Percentiles rank a stretch among this genome's conserved stretches.
These are phyloP conservation scores for Deilephila elpenor DNA, from an alignment of 2,888 invertebrate species.

Conservation along the genomic window DNA sequence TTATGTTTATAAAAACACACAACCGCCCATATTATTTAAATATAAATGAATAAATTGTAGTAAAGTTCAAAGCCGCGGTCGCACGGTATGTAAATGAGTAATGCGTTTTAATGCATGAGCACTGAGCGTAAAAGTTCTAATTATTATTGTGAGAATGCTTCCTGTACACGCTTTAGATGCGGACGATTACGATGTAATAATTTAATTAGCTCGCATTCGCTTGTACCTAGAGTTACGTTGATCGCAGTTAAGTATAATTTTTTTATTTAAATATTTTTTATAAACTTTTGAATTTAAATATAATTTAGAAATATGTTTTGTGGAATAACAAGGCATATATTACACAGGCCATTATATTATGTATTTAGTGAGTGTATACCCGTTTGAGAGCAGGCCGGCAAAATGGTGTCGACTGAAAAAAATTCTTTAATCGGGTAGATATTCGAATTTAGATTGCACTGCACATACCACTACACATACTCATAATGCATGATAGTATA, in stretches of 20 bases:
- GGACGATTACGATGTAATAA: conserved; percentile 18
- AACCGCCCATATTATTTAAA: not conserved
- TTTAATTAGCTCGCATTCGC: conserved; percentile 15
- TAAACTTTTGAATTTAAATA: not conserved
- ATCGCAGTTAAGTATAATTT: not conserved
- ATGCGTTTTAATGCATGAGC: conserved; percentile 17
- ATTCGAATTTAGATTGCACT: too few species aligned
- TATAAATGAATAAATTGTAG: not conserved
- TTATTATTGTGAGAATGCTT: conserved; percentile 2
- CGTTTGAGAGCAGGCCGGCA: too few species aligned
- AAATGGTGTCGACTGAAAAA: too few species aligned
- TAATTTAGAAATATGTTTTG: not conserved
- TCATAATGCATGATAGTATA: too few species aligned
- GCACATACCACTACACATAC: too few species aligned
- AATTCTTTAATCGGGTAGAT: too few species aligned
- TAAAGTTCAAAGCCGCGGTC: not conserved
- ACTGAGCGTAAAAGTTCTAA: conserved; percentile 14
- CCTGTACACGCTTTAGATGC: conserved; percentile 17
- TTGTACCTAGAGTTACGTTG: not conserved
- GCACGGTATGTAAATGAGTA: not conserved
- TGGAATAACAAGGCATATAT: too few species aligned
- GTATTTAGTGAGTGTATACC: too few species aligned
- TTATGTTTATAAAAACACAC: too few species aligned
- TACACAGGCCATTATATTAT: too few species aligned
- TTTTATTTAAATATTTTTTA: not conserved